Percentiles rank a stretch among this genome's conserved stretches.
Conservation (phyloP, 2,888 invertebrate species). For the Drosophila prostipennis region DNA sequence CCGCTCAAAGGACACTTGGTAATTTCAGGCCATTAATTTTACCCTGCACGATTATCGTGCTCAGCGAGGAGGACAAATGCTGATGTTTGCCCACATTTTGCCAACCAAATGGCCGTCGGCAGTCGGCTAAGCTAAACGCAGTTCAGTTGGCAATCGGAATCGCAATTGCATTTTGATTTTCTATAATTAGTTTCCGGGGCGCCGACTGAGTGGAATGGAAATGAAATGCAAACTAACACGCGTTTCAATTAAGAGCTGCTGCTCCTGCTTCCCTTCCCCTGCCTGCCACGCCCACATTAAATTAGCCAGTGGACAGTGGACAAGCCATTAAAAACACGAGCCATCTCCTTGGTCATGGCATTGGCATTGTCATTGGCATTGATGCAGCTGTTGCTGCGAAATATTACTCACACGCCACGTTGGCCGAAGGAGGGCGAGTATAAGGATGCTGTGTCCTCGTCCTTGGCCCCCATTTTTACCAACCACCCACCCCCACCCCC, state of each 20-base stretch:
- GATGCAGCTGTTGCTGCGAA: conserved; percentile 46
- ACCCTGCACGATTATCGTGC: conserved; percentile 18
- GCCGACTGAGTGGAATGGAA: conserved; percentile 5
- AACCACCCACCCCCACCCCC: background rate
- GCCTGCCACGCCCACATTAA: conserved; percentile 27
- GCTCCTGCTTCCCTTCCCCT: no score
- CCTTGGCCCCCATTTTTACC: conserved; percentile 40
- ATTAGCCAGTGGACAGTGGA: conserved; percentile 49
- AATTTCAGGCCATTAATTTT: conserved; percentile 10
- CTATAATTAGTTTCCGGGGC: conserved; percentile 38
- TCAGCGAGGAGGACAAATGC: conserved; percentile 10
- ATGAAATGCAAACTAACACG: conserved; percentile 40
- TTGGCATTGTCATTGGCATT: conserved; percentile 62
- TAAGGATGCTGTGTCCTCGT: conserved; percentile 33
- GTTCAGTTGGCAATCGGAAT: conserved; percentile 22
- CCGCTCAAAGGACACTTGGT: background rate
- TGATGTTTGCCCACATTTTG: conserved; percentile 4
- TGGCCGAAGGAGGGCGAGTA: conserved; percentile 22
- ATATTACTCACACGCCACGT: conserved; percentile 50
- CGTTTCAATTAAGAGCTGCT: conserved; percentile 46
- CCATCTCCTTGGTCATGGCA: conserved; percentile 19
- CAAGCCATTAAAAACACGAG: conserved; percentile 43
- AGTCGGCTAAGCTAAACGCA: conserved; percentile 11
- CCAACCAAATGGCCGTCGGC: conserved; percentile 13
- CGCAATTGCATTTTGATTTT: conserved; percentile 50